Percentiles rank a stretch among this genome's conserved stretches.
phyloP scores from a whole-genome alignment of 2,113 vertebrate species.

The Periophthalmus modestus region DNA sequence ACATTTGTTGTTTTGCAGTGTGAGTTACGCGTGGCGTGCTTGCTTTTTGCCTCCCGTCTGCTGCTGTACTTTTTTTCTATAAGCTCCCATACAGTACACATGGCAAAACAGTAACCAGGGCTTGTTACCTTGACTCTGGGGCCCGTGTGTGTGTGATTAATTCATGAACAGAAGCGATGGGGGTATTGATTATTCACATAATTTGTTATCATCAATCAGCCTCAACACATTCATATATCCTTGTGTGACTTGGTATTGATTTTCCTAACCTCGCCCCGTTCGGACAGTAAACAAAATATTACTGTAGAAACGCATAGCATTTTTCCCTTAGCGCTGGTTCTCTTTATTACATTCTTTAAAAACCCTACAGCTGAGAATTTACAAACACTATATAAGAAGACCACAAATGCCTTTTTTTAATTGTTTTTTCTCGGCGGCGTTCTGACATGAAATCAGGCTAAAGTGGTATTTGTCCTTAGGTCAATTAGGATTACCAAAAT shows the following conservation, averaged over 20 bases:
- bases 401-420: too few species aligned
- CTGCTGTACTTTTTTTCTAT: slow-evolving; percentile 23
- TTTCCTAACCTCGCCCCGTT: slow-evolving; percentile 62
- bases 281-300: slow-evolving; percentile 58
- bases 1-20: slow-evolving; percentile 49
- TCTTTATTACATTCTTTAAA: slow-evolving; percentile 6
- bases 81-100: slow-evolving; percentile 31
- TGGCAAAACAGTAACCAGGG: slow-evolving; percentile 42
- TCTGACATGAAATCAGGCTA: too few species aligned
- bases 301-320: slow-evolving; percentile 12
- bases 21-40: slow-evolving; percentile 25
- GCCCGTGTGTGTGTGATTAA: slow-evolving; percentile 67
- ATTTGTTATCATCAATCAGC: slow-evolving; percentile 76
- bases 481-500: too few species aligned
- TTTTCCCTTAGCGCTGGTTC: slow-evolving; percentile 34
- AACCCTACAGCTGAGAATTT: too few species aligned
- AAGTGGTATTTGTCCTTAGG: too few species aligned
- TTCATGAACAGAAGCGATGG: slow-evolving; percentile 69
- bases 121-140: slow-evolving; percentile 58
- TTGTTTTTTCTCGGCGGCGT: too few species aligned
- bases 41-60: slow-evolving; percentile 33
- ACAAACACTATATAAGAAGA: too few species aligned
- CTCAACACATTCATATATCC: slow-evolving; percentile 67
- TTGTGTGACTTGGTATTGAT: slow-evolving; percentile 66
- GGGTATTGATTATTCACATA: slow-evolving; percentile 75